Conservation (phyloP, 2,113 vertebrate species). For the Pteruthius melanotis region DNA sequence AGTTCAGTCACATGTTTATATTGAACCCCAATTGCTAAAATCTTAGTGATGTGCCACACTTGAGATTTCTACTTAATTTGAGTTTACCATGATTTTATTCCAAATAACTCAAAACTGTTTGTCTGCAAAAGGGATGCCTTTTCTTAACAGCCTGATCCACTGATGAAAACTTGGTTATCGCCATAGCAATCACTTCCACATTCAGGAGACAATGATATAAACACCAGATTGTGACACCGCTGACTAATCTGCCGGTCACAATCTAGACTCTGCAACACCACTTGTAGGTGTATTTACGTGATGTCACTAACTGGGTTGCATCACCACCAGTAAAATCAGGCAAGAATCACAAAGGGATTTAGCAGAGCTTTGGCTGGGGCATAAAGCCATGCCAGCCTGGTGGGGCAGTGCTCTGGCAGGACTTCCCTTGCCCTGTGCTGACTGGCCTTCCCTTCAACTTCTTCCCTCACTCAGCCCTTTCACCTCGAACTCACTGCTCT, state of each 20-base stretch:
- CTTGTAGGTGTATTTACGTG: conserved; percentile 28
- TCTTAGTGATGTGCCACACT: neutral
- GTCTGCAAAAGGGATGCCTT: neutral
- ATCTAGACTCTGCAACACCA: conserved; percentile 21
- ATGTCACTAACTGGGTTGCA: conserved; percentile 22
- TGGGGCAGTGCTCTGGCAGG: neutral
- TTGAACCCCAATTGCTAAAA: neutral
- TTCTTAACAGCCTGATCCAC: neutral
- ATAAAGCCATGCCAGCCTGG: neutral
- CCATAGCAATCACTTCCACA: neutral
- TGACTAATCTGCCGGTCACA: conserved; percentile 50
- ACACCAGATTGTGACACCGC: neutral
- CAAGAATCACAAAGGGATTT: neutral
- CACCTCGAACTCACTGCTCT: neutral
- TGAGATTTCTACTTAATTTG: neutral
- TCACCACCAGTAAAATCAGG: neutral
- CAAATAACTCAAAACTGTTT: neutral
- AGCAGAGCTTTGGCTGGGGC: neutral
- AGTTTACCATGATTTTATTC: neutral
- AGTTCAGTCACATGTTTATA: neutral
- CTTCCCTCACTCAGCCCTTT: neutral
- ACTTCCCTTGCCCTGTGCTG: neutral
- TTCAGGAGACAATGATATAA: conserved; percentile 38
- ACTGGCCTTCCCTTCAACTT: neutral
- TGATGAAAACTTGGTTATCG: neutral